phyloP scores from a whole-genome alignment of 2,797 vertebrate genomes.

The Bradypodion ventrale region DNA sequence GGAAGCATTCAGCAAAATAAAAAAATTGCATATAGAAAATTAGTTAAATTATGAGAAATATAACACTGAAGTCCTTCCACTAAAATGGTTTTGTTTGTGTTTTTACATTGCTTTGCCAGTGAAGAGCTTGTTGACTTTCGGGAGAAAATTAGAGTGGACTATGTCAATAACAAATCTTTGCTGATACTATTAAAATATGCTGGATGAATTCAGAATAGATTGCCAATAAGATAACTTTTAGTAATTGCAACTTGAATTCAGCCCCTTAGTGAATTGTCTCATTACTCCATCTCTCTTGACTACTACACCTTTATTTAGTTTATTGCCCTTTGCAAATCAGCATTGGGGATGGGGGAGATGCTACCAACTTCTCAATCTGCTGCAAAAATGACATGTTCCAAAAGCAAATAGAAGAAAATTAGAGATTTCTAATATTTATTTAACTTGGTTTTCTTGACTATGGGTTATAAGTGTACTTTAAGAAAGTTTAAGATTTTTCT shows the following conservation, averaged over 20 bases:
- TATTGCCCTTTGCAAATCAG: constrained; percentile 40
- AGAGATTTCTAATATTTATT: constrained; percentile 43
- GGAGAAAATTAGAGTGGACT: constrained; percentile 48
- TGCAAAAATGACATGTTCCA: constrained; percentile 33
- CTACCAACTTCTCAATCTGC: constrained; percentile 48
- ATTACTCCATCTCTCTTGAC: background rate
- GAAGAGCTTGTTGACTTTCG: constrained; percentile 20
- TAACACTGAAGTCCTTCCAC: constrained; percentile 21
- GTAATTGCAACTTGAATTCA: constrained; percentile 45
- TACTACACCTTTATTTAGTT: constrained; percentile 14
- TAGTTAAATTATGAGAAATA: background rate
- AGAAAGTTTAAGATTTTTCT: constrained; percentile 46
- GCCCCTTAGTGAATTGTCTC: constrained; percentile 17
- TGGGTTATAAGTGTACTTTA: constrained; percentile 56
- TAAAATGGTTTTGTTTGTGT: constrained; percentile 4
- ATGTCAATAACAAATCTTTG: constrained; percentile 28
- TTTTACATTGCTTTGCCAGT: background rate
- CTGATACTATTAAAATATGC: background rate
- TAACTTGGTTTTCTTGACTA: constrained; percentile 48
- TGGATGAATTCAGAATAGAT: constrained; percentile 16
- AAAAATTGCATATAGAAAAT: background rate
- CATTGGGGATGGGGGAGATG: constrained; percentile 31
- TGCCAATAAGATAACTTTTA: constrained; percentile 2
- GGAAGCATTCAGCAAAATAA: constrained; percentile 37
- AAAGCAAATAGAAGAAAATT: constrained; percentile 30